Base-by-base conservation (phyloP, 2,797 vertebrate genomes). In the Myiothlypis chrysogaster region DNA sequence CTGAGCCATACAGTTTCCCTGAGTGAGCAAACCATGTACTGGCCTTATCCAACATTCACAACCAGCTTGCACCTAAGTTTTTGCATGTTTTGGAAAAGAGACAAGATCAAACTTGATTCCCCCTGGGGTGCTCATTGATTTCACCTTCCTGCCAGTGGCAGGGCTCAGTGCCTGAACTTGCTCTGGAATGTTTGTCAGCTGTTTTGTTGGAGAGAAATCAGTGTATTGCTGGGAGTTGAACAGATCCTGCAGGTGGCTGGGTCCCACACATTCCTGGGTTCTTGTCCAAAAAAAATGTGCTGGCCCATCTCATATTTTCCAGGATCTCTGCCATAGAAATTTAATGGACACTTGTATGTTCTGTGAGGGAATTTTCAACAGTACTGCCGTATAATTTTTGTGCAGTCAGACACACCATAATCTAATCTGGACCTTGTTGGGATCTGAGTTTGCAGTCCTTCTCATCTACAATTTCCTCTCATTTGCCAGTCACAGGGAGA, bases 91-190 rank as follows among this genome's bases (percentile, higher is more conserved):
- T 14, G 9, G 68, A 73, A 77, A 71, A 81, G 53, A 94, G 66
- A 70, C 93, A 95, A 84, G 93, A 95, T 82, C 43, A 68, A 95
- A 96, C 95, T 87, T 83, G 89, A 91, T 70, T 90, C 20, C 17
- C 89, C 87, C 75, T 90, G 47, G 35, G 64, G 92, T 95, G 61
- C 59, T 93, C 88, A 95, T 84, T 86, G 86, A 96, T 94, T 93
- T 94, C 63, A 60, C 76, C 65, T 89, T 90, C 60, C 53, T 94
- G 83, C 66, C 46, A 61, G 63, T 8, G 32, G 66, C 52, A 73
- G 60, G 34, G 64, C 47, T 91, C 8, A 4, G 43, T 0, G 85
- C 56, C 95, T 92, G 50, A 96, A 86, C 93, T 85, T 89, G 96
- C 57, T 87, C 56, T 93, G 89, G 92, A 95, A 94, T 95, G 90